Conservation (phyloP, 2,888 invertebrate genomes). For the Chalcis sispes region DNA sequence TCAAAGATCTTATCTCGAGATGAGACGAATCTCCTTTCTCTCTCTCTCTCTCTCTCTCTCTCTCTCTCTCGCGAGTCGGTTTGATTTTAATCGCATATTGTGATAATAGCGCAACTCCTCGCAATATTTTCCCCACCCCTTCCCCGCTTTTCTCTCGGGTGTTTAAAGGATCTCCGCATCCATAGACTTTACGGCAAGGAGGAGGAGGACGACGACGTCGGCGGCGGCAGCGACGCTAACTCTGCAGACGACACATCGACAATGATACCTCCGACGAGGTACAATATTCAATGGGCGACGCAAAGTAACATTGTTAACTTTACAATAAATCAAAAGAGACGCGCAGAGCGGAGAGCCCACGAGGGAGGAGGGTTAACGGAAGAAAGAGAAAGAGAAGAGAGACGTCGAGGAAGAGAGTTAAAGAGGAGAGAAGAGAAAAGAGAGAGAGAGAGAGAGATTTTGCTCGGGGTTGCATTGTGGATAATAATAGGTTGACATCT, state of each 20-base stretch:
- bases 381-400: constrained; percentile 49
- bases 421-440: constrained; percentile 11
- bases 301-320: constrained; percentile 75
- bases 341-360: constrained; percentile 43
- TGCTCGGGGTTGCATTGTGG: constrained; percentile 66
- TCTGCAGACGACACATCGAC: constrained; percentile 74
- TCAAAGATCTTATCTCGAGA: background rate
- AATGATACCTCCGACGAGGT: constrained; percentile 70
- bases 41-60: background rate
- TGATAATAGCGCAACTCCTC: constrained; percentile 21
- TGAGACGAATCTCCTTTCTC: background rate
- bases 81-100: constrained; percentile 43
- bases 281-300: constrained; percentile 70
- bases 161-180: constrained; percentile 13
- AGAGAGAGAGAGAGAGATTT: constrained; percentile 56
- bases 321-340: constrained; percentile 68
- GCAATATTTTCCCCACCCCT: constrained; percentile 33
- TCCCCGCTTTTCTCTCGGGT: background rate
- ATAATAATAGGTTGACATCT: constrained; percentile 76
- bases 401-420: constrained; percentile 36
- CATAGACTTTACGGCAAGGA: background rate
- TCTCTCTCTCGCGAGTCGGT: background rate
- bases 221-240: constrained; percentile 49
- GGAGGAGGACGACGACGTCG: no score
- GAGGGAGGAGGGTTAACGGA: constrained; percentile 37